Percentiles rank a stretch among this genome's conserved stretches.
Evolutionary conservation across 1,140 invertebrate species (phyloP).

Genomic region (Orchesella cincta): DNA sequence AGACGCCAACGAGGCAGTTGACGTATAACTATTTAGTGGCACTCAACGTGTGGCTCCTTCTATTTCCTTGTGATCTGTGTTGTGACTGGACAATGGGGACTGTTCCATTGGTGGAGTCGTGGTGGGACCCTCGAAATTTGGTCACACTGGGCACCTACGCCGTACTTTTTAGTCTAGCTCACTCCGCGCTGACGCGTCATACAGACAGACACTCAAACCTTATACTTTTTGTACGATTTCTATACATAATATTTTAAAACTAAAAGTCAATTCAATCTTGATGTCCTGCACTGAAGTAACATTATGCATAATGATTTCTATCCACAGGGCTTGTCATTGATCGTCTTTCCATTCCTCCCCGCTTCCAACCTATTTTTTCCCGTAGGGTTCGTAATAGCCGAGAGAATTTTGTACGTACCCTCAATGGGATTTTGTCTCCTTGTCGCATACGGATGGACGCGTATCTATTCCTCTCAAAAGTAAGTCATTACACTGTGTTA

Average conservation of each 20-base stretch:
- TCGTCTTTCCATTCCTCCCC: conserved; percentile 89
- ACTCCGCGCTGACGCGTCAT: conserved; percentile 67
- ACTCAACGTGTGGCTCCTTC: conserved; percentile 85
- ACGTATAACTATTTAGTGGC: conserved; percentile 91
- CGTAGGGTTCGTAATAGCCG: conserved; percentile 95
- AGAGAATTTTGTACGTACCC: conserved; percentile 92
- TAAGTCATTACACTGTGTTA: too few relatives aligned
- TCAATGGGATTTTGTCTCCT: conserved; percentile 97
- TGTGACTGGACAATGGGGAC: conserved; percentile 99
- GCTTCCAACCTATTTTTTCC: conserved; percentile 96
- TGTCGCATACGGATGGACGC: conserved; percentile 74
- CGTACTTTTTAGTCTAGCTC: conserved; percentile 65
- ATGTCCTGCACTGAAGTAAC: neutral
- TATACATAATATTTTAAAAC: neutral
- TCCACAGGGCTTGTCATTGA: conserved; percentile 75
- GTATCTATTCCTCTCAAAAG: conserved; percentile 48
- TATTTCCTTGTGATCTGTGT: conserved; percentile 86
- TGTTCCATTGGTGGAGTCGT: conserved; percentile 78
- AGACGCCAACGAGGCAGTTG: conserved; percentile 77
- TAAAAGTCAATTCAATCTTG: neutral
- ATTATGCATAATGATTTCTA: conserved; percentile 51
- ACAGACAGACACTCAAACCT: conserved; percentile 71
- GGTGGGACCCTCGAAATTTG: conserved; percentile 81
- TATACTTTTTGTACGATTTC: conserved; percentile 75
- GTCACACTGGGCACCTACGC: conserved; percentile 74